Conservation (phyloP, 1,140 invertebrate genomes). For the Lepeophtheirus salmonis region DNA sequence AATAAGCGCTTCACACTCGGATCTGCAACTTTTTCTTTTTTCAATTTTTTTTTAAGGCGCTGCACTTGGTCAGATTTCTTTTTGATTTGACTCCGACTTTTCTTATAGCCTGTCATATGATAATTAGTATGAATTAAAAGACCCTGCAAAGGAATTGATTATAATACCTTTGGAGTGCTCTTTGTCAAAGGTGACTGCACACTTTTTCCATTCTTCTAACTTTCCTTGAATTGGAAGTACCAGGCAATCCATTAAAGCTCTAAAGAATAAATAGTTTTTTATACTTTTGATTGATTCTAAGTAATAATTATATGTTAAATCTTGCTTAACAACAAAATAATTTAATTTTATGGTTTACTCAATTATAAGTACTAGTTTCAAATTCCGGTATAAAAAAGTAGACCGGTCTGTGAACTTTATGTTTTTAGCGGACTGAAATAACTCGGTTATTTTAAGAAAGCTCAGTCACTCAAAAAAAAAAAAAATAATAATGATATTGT, state of each 20-base stretch:
- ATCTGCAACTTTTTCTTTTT: background rate
- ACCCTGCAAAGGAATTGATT: background rate
- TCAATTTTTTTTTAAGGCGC: background rate
- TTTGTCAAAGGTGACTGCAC: conserved; percentile 6
- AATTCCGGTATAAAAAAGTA: no score
- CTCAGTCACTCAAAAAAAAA: no score
- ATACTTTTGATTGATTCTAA: no score
- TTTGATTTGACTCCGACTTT: background rate
- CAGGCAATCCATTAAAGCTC: conserved; percentile 36
- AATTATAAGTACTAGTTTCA: no score
- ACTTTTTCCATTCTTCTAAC: conserved; percentile 74
- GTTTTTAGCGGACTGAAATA: no score
- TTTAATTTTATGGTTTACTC: no score
- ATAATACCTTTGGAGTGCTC: conserved; percentile 10
- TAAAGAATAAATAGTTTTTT: conserved; percentile 19
- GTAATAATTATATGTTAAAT: no score
- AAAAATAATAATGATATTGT: no score
- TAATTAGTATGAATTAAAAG: background rate
- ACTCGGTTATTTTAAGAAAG: no score
- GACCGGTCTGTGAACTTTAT: no score
- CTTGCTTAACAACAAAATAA: no score
- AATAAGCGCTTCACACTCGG: background rate
- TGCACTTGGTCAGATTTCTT: conserved; percentile 6
- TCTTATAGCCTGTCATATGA: conserved; percentile 9
- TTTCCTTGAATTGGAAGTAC: conserved; percentile 67